phyloP scores from a whole-genome alignment of 2,888 invertebrate species.

The Kryphioiulus occultus region DNA sequence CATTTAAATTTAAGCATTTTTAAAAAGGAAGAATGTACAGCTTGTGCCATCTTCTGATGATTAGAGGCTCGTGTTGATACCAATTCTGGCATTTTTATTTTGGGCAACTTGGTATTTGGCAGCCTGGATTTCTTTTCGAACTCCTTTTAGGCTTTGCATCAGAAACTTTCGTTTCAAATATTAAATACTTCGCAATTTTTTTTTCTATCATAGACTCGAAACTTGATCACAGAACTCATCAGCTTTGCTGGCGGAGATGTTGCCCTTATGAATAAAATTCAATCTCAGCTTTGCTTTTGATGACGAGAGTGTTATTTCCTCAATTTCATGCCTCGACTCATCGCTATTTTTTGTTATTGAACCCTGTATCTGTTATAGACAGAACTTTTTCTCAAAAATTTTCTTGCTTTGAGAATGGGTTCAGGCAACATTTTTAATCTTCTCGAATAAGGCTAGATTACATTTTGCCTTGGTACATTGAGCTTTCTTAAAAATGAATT shows the following conservation, averaged over 20 bases:
- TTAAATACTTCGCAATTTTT: background rate
- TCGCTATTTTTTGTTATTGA: background rate
- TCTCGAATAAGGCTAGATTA: background rate
- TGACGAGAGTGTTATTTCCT: background rate
- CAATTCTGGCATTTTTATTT: too few species aligned
- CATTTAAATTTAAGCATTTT: too few species aligned
- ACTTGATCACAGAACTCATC: background rate
- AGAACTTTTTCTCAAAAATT: background rate
- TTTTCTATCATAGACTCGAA: background rate
- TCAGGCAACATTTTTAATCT: background rate
- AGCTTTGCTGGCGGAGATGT: background rate
- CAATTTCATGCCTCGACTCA: too few species aligned
- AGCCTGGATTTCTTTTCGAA: too few species aligned
- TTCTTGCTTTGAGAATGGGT: background rate
- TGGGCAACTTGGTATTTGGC: too few species aligned
- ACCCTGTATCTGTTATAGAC: background rate
- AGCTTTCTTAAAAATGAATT: background rate
- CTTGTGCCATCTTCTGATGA: too few species aligned
- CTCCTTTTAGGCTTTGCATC: too few species aligned
- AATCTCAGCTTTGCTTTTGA: background rate
- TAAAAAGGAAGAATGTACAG: too few species aligned
- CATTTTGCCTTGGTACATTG: background rate
- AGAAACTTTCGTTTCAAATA: too few species aligned
- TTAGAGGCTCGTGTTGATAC: too few species aligned
- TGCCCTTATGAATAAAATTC: background rate